Conservation (phyloP, 2,113 vertebrate species). For the Chaetorhynchus papuensis region DNA sequence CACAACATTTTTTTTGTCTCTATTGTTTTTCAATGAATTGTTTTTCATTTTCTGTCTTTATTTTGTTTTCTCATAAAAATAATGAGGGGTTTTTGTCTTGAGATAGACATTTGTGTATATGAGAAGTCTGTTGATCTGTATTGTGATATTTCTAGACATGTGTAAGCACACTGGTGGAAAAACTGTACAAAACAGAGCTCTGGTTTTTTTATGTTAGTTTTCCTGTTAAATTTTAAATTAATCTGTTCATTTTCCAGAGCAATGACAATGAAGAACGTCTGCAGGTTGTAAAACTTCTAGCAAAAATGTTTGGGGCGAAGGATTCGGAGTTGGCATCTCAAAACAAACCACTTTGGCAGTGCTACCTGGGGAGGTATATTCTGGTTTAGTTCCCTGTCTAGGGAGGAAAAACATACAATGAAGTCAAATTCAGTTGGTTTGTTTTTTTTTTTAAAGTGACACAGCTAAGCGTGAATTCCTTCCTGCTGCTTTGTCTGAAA, state of each 20-base stretch:
- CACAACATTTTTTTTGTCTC: not conserved
- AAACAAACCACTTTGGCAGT: conserved; percentile 99
- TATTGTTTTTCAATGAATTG: not conserved
- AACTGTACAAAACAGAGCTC: not conserved
- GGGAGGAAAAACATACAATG: not conserved
- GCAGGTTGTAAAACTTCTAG: conserved; percentile 96
- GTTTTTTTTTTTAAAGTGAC: not conserved
- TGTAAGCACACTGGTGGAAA: not conserved
- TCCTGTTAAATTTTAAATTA: not conserved
- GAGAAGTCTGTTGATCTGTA: not conserved
- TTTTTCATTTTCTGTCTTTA: not conserved
- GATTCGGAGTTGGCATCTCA: conserved; percentile 95
- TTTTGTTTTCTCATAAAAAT: not conserved
- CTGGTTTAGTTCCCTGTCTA: not conserved
- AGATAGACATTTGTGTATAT: not conserved
- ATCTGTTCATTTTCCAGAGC: conserved; percentile 77
- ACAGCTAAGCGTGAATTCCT: not conserved
- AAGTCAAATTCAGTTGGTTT: not conserved
- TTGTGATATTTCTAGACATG: not conserved
- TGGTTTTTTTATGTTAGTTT: not conserved
- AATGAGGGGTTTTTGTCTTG: not conserved
- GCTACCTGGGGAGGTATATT: conserved; percentile 94
- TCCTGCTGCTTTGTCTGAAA: not conserved
- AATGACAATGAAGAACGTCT: conserved; percentile 99
- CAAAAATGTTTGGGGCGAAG: conserved; percentile 99